Evolutionary conservation across 2,888 invertebrate genomes (phyloP).

Genomic region (Agelastica alni): DNA sequence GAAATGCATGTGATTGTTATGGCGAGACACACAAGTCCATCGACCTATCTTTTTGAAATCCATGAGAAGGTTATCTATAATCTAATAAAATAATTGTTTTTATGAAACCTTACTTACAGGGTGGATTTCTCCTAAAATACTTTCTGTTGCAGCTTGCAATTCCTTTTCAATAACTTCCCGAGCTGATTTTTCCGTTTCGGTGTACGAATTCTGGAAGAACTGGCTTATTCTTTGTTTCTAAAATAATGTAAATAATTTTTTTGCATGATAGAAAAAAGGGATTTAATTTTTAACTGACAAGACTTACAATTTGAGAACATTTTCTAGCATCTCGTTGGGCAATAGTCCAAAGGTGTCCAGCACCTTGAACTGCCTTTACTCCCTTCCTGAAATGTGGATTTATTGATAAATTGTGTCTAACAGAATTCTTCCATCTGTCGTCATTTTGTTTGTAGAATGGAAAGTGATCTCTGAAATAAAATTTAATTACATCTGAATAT

Average conservation of each 20-base stretch:
- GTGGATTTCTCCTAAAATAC: slow-evolving; percentile 54
- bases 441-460: slow-evolving; percentile 89
- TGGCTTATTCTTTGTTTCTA: slow-evolving; percentile 62
- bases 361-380: slow-evolving; percentile 82
- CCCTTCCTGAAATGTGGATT: slow-evolving; percentile 91
- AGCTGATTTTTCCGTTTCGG: slow-evolving; percentile 50
- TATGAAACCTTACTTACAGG: slow-evolving; percentile 15
- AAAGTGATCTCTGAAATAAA: slow-evolving; percentile 79
- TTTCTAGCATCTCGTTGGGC: slow-evolving; percentile 68
- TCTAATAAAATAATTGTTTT: too few species aligned
- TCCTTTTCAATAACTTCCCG: slow-evolving; percentile 57
- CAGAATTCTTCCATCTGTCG: slow-evolving; percentile 92
- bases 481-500: too few species aligned
- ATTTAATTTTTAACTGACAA: background rate
- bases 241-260: slow-evolving; percentile 23
- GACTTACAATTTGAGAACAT: slow-evolving; percentile 63
- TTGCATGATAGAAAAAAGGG: background rate
- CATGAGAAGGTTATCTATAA: too few species aligned
- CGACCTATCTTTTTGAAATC: too few species aligned
- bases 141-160: slow-evolving; percentile 62
- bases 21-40: too few species aligned
- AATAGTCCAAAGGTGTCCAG: slow-evolving; percentile 88
- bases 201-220: slow-evolving; percentile 56
- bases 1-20: too few species aligned
- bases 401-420: slow-evolving; percentile 87